Conservation (phyloP, 2,113 vertebrate genomes). For the Oenanthe melanoleuca region DNA sequence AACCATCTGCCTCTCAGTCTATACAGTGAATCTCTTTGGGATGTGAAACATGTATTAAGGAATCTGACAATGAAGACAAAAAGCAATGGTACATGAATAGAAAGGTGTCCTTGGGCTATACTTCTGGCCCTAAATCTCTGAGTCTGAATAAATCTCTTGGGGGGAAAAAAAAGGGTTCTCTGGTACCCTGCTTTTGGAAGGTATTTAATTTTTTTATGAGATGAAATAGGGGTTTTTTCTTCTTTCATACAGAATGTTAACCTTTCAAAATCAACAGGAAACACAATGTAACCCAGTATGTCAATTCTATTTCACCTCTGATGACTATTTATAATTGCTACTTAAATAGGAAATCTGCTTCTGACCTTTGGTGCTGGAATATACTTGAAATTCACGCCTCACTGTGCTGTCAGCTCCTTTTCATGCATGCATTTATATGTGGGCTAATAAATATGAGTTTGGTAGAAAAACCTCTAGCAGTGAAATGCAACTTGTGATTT, state of each 20-base stretch:
- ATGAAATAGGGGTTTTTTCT: not conserved
- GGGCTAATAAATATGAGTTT: conserved; percentile 38
- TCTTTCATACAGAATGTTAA: not conserved
- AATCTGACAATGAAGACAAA: not conserved
- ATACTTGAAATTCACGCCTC: conserved; percentile 55
- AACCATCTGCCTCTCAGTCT: not conserved
- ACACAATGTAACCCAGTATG: not conserved
- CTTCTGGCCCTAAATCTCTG: not conserved
- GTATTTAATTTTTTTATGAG: not conserved
- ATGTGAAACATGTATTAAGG: not conserved
- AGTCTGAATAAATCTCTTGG: not conserved
- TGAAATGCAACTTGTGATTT: conserved; percentile 19
- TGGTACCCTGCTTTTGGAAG: not conserved
- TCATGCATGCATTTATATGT: conserved; percentile 20
- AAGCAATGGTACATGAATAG: not conserved
- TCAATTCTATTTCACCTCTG: conserved; percentile 22
- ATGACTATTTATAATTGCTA: conserved; percentile 56
- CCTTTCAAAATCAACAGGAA: conserved; percentile 34
- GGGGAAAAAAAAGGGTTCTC: not conserved
- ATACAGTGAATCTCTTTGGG: not conserved
- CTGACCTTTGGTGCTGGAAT: conserved; percentile 56
- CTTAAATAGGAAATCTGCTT: conserved; percentile 29
- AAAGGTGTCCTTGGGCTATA: not conserved
- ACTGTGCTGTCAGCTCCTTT: conserved; percentile 54
- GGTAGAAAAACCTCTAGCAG: not conserved